Base-by-base conservation (phyloP, 2,113 vertebrate species). In the Psilopsiagon aurifrons region DNA sequence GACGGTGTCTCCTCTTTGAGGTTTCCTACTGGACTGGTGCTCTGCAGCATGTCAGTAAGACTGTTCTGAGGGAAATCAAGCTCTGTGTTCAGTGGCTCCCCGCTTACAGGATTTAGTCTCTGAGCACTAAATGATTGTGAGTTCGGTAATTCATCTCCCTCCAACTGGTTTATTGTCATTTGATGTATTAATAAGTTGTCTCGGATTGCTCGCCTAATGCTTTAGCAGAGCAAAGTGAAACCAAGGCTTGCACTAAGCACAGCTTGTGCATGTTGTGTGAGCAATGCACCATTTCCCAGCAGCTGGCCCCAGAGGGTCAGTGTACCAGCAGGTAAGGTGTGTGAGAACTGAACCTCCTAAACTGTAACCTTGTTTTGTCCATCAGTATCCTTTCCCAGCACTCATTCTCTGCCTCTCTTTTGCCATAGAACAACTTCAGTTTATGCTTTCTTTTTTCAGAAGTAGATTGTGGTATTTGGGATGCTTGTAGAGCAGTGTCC, bases 111-210 rank as follows among this genome's bases (percentile, higher is more conserved):
- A 28, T 89, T 86, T 71, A 91, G 59, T 69, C 55, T 90, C 85
- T 89, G 60, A 91, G 68, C 57, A 27, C 57, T 92, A 44, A 82
- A 94, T 90, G 90, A 86, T 71, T 94, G 95, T 84, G 74, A 80
- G 83, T 92, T 96, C 89, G 96, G 29, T 82, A 94, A 93, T 83
- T 94, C 14, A 75, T 92, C 76, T 86, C 64, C 37, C 29, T 91
- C 76, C 57, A 87, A 52, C 76, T 78, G 76, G 41, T 93, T 92
- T 94, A 92, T 92, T 95, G 91, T 87, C 11, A 27, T 83, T 91
- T 96, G 89, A 69, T 96, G 89, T 93, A 94, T 94, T 94, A 92
- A 79, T 76, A 67, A 69, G 16, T 76, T 87, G 83, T 41, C 81
- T 92, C 0, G 3, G 82, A 76, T 52, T 76, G 22, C 54, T 85